A percentile compares a stretch with the other conserved stretches of the same genome.
These are phyloP conservation scores for Chelonia mydas DNA, from an alignment of 2,797 vertebrate species.

Conservation along the genomic window DNA sequence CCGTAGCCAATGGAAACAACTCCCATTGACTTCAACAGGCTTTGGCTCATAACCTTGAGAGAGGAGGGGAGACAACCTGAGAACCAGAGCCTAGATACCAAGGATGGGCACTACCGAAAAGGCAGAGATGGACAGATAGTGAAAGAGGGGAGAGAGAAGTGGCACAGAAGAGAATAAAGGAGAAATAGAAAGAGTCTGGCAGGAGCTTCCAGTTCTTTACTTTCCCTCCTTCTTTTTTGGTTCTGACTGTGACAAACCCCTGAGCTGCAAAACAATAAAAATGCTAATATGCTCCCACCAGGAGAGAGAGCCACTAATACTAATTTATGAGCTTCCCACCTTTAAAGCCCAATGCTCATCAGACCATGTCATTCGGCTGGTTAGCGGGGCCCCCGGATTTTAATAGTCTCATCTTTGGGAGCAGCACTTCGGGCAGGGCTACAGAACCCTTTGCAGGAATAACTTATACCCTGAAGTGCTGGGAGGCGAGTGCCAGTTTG, in stretches of 20 bases:
- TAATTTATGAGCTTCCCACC: conserved; percentile 70
- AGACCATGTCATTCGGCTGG: conserved; percentile 37
- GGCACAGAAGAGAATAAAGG: not conserved
- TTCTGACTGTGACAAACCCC: conserved; percentile 71
- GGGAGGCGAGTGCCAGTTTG: accelerated
- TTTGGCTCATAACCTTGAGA: not conserved
- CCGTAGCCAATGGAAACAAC: not conserved
- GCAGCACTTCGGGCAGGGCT: not conserved
- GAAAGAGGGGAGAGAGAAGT: not conserved
- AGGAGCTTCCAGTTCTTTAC: conserved; percentile 1
- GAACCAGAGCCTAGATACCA: accelerated
- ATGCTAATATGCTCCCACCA: conserved; percentile 72
- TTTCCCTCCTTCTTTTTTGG: not conserved
- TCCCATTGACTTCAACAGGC: not conserved
- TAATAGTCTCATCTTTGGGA: not conserved
- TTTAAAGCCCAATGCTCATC: not conserved
- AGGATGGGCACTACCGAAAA: not conserved
- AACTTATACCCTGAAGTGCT: accelerated
- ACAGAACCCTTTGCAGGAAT: accelerated
- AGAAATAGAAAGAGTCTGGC: accelerated
- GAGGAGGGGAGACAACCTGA: not conserved
- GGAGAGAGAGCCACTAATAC: conserved; percentile 33
- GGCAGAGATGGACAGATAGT: accelerated
- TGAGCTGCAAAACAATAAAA: conserved; percentile 78
- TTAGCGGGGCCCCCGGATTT: not conserved